These are phyloP conservation scores for Diabrotica virgifera DNA, from an alignment of 1,140 invertebrate genomes.

Conservation along the genomic window DNA sequence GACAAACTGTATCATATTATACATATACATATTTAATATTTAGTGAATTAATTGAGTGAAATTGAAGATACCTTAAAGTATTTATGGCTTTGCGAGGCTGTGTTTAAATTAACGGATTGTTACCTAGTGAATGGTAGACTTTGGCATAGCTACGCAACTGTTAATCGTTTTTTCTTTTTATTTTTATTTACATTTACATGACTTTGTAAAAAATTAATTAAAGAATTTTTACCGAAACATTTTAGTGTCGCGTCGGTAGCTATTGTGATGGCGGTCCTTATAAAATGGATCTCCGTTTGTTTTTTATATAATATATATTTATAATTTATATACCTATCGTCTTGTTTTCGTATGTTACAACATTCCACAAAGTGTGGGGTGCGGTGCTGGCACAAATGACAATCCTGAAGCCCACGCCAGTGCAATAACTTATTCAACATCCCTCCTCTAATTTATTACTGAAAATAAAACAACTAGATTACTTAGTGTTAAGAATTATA, in stretches of 20 bases:
- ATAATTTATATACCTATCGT: constrained; percentile 47
- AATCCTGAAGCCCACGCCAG: constrained; percentile 44
- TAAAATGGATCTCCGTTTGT: constrained; percentile 34
- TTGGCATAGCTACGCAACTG: constrained; percentile 42
- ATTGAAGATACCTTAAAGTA: constrained; percentile 45
- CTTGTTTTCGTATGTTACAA: constrained; percentile 46
- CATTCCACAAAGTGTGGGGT: constrained; percentile 45
- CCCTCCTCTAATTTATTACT: constrained; percentile 45
- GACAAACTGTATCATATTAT: constrained; percentile 30
- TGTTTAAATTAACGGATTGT: constrained; percentile 48
- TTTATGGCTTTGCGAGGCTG: constrained; percentile 48
- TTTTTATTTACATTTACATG: constrained; percentile 20
- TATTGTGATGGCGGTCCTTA: constrained; percentile 44
- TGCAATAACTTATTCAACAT: constrained; percentile 43
- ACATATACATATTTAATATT: constrained; percentile 35
- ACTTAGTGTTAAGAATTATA: constrained; percentile 46
- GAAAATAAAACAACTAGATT: constrained; percentile 42
- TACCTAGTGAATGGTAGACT: constrained; percentile 39
- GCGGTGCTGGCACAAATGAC: constrained; percentile 36
- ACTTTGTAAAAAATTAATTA: constrained; percentile 34
- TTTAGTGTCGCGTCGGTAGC: constrained; percentile 44
- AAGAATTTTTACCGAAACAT: constrained; percentile 40
- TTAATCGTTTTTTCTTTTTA: constrained; percentile 41
- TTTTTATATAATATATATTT: constrained; percentile 45
- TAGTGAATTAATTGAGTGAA: constrained; percentile 43